These are phyloP conservation scores for Adela reaumurella DNA, from an alignment of 2,888 invertebrate species.

Conservation along the genomic window DNA sequence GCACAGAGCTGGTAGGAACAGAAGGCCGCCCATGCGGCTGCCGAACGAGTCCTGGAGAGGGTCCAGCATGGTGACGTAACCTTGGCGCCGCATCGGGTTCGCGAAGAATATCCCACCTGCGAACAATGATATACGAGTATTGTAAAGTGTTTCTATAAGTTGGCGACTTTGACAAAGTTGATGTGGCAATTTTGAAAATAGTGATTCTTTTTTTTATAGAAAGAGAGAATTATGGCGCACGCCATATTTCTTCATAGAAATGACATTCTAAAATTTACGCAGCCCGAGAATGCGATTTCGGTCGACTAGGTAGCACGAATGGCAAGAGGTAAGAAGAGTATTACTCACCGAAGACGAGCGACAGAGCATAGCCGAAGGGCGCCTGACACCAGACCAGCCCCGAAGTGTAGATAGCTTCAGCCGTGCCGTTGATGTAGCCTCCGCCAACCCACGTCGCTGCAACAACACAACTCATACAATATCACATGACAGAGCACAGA, in stretches of 20 bases:
- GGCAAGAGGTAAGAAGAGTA: not conserved
- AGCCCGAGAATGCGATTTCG: too few species aligned
- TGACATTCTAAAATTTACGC: too few species aligned
- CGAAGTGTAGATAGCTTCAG: conserved; percentile 91
- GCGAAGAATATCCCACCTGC: conserved; percentile 96
- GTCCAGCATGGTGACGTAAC: conserved; percentile 98
- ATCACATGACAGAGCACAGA: conserved; percentile 84
- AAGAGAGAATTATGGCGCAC: too few species aligned
- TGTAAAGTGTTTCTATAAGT: too few species aligned
- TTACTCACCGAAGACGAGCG: conserved; percentile 84
- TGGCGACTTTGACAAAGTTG: too few species aligned
- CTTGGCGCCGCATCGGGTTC: conserved; percentile 95
- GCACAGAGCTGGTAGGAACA: conserved; percentile 93
- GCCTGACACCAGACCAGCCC: conserved; percentile 98
- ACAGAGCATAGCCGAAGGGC: conserved; percentile 97
- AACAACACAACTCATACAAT: too few species aligned
- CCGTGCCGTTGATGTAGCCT: conserved; percentile 98
- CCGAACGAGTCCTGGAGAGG: conserved; percentile 96
- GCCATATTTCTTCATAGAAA: too few species aligned
- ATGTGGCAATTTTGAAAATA: too few species aligned
- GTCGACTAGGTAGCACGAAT: too few species aligned
- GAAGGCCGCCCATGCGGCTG: conserved; percentile 93
- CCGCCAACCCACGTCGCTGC: conserved; percentile 99
- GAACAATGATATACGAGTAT: too few species aligned
- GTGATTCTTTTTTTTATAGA: too few species aligned